Base-by-base conservation (phyloP, 2,113 vertebrate species). In the Syngnathus floridae region DNA sequence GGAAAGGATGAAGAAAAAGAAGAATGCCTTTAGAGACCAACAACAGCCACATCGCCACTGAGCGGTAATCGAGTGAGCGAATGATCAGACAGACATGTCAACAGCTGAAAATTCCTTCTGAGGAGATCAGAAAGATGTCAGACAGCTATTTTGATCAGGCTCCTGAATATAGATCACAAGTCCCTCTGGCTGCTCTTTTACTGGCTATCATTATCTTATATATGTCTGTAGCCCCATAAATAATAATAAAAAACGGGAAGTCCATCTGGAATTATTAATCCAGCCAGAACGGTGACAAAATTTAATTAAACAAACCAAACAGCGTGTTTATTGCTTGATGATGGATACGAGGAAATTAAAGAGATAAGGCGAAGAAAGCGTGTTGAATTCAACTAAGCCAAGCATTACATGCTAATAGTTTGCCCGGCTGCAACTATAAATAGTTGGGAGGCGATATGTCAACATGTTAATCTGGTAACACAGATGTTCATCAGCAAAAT, bases 41-140 rank as follows among this genome's bases (percentile, higher is more conserved):
- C 26, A 3, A 31, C 26, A 31, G 26, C 26, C 26, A 31, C 26
- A 31, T 31, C 26, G 26, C 26, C 26, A 31, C 26, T 31, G 26
- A 31, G 26, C 57, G 77, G 60, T 64, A 68, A 1, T 37, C 62
- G 67, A 1, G 22, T 66, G 49, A 10, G 66, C 57, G 67, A 57
- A 43, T 38, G 58, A 41, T 41, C 2, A 12, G 69, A 75, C 72
- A 84, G 69, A 83, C 70, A 79, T 65, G 73, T 80, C 76, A 78
- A 86, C 86, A 88, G 84, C 84, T 88, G 87, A 83, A 84, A 80
- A 84, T 72, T 74, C 79, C 66, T 76, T 59, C 68, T 76, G 75
- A 80, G 70, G 77, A 75, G 68, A 74, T 71, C 69, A 73, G 57
- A 76, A 73, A 77, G 81, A 77, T 83, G 75, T 81, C 68, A 70